Evolutionary conservation across 2,113 vertebrate genomes (phyloP).

Genomic region (Psephotus haematonotus): DNA sequence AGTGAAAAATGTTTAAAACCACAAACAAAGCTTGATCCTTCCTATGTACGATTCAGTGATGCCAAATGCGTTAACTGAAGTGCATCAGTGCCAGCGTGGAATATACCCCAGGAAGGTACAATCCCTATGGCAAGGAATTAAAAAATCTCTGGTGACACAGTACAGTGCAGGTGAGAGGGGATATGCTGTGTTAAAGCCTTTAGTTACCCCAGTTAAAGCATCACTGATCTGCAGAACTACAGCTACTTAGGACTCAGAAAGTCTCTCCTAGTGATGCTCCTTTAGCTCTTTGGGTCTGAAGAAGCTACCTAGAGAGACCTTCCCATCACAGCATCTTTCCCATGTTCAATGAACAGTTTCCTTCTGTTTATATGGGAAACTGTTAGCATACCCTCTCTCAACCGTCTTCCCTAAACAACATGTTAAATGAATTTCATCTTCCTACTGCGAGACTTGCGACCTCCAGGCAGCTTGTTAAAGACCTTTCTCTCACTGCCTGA

Average conservation of each 20-base stretch:
- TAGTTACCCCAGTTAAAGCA: background rate
- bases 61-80: background rate
- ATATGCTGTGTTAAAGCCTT: background rate
- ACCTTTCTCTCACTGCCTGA: background rate
- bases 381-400: background rate
- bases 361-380: background rate
- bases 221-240: background rate
- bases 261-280: background rate
- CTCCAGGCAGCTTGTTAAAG: conserved; percentile 12
- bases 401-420: background rate
- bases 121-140: background rate
- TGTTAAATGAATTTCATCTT: background rate
- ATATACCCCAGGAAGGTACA: background rate
- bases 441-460: background rate
- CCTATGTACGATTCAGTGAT: background rate
- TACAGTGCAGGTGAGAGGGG: background rate
- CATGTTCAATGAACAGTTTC: background rate
- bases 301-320: background rate
- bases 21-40: background rate
- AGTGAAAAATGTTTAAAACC: background rate
- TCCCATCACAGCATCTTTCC: background rate
- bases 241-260: background rate
- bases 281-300: background rate
- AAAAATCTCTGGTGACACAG: background rate
- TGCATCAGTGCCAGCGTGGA: background rate